phyloP scores from a whole-genome alignment of 2,113 vertebrate genomes.

The Dicentrarchus labrax region DNA sequence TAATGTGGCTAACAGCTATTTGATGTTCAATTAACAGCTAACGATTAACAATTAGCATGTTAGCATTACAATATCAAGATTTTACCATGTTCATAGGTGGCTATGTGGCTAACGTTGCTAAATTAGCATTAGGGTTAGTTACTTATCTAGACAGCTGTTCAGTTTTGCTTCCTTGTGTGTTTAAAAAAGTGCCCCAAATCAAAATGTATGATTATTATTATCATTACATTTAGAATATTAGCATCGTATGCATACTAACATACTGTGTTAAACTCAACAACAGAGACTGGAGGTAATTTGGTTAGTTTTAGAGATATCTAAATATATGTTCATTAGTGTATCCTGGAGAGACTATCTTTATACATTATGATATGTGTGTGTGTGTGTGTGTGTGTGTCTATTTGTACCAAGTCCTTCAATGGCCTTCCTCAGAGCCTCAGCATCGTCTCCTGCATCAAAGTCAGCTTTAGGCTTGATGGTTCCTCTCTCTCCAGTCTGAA shows the following conservation, averaged over 20 bases:
- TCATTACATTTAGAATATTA: neutral
- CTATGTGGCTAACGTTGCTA: neutral
- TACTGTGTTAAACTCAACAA: neutral
- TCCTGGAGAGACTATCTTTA: neutral
- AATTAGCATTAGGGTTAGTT: too few relatives aligned
- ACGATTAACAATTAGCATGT: too few relatives aligned
- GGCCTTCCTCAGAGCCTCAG: constrained; percentile 79
- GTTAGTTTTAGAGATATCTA: neutral
- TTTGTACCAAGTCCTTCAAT: constrained; percentile 83
- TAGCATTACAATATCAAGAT: too few relatives aligned
- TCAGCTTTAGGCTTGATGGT: constrained; percentile 74
- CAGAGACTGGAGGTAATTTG: neutral
- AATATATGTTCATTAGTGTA: too few relatives aligned
- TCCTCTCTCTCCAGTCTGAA: constrained; percentile 79
- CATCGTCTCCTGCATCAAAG: constrained; percentile 83
- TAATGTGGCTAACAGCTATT: too few relatives aligned
- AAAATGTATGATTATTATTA: too few relatives aligned
- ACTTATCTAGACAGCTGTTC: too few relatives aligned
- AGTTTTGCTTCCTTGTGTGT: too few relatives aligned
- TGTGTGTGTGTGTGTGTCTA: neutral
- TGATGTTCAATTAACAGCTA: too few relatives aligned
- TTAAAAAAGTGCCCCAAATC: too few relatives aligned
- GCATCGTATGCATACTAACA: neutral
- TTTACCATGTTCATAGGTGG: neutral
- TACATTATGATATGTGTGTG: neutral